Base-by-base conservation (phyloP, 2,113 vertebrate species). In the Lycocorax pyrrhopterus region DNA sequence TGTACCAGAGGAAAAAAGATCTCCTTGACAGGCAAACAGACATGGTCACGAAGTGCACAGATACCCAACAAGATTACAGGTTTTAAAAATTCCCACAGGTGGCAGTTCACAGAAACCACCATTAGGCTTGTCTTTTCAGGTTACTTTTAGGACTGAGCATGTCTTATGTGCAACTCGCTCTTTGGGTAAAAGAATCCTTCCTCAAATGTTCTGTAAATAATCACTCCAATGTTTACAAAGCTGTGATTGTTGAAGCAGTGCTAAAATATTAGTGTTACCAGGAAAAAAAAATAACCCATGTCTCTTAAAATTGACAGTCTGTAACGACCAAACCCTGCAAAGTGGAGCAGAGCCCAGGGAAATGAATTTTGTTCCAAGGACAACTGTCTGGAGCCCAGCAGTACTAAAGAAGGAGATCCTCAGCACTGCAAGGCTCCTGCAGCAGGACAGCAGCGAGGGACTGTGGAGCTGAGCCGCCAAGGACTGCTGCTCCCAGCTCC, bases 361-460 rank as follows among this genome's bases (percentile, higher is more conserved):
- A 93, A 85, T 33, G 7, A 43, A 39, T 51, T 51, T 43, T 47
- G 16, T 62, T 94, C 90, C 94, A 93, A 93, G 89, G 94, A 93
- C 91, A 91, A 88, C 77, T 62, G 64, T 49, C 58, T 87, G 91
- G 73, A 95, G 81, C 20, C 75, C 93, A 93, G 78, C 72, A 90
- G 84, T 2, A 41, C 78, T 66, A 6, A 46, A 46, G 75, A 49
- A 91, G 77, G 75, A 1, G 14, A 43, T 51, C 6, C 56, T 66
- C 4, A 71, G 66, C 74, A 7, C 37, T 0, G 1, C 4, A 3
- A 66, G 80, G 80, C 84, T 94, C 77, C 75, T 53, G 69, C 64
- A 69, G 80, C 86, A 33, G 1, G 47, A 18, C 58, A 52, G 74
- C 68, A 55, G 60, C 0, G 0, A 79, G 74, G 35, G 10, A 29